Base-by-base conservation (phyloP, 2,888 invertebrate species). In the Ectropis crepuscularia region DNA sequence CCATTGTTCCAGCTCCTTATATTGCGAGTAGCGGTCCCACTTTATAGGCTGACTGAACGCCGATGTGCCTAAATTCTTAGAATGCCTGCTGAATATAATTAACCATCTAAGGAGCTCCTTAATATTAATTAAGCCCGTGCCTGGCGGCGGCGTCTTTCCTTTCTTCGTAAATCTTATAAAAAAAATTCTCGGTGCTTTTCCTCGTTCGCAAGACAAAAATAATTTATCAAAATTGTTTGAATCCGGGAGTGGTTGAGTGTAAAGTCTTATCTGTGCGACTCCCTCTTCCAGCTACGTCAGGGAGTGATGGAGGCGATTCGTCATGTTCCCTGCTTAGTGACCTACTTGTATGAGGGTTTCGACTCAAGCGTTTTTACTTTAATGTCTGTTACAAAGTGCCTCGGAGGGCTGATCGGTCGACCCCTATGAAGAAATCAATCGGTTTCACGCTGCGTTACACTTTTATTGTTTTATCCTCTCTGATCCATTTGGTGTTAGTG, bases 1-100 rank as follows among this genome's bases (percentile, higher is more conserved):
- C 88, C 81, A 90, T 91, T 92, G 90, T 92, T 90, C 71, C 68
- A 68, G 38, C 83, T 86, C 90, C 90, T 86, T 92, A 89, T 90
- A 90, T 82, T 84, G 86, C 86, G 75, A 77, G 77, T 87, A 90
- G 90, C 91, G 90, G 91, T 81, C 64, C 75, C 68, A 83, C 85
- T 89, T 88, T 87, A 89, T 84, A 89, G 81, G 78, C 62, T 72
- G 77, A 75, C 62, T 54, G 69, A 74, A 75, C 75, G 70, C 74
- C 74, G 73, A 80, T 80, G 80, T 76, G 85, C 82, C 86, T 80
- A 81, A 88, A 87, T 92, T 90, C 90, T 86, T 69, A 81, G 90
- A 90, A 91, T 83, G 87, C 80, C 85, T 81, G 76, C 75, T 81
- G 87, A 82, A 88, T 90, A 79, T 77, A 82, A 85, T 88, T 83